phyloP scores from a whole-genome alignment of 2,113 vertebrate genomes.

The Brachyhypopomus occidentalis region DNA sequence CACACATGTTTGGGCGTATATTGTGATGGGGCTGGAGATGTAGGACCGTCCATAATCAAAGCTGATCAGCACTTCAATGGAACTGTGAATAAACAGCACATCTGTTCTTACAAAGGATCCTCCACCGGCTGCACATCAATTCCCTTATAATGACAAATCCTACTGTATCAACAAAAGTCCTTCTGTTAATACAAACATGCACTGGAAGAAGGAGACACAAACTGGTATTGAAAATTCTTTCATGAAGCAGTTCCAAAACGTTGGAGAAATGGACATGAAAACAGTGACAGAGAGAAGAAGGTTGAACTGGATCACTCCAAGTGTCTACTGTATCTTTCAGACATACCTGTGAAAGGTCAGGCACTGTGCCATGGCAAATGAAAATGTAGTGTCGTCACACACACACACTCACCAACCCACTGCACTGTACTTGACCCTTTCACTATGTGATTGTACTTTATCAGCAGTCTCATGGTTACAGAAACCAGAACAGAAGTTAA shows the following conservation, averaged over 20 bases:
- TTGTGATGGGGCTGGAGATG: conserved; percentile 82
- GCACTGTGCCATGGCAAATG: conserved; percentile 17
- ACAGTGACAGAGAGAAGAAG: not conserved
- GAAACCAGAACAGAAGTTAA: conserved; percentile 46
- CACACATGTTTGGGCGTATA: conserved; percentile 89
- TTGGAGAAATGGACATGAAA: not conserved
- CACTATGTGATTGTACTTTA: conserved; percentile 20
- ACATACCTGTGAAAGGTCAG: not conserved
- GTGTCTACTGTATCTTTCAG: conserved; percentile 10
- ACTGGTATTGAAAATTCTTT: not conserved
- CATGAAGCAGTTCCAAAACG: not conserved
- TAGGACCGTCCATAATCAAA: conserved; percentile 86
- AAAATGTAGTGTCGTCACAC: conserved; percentile 20
- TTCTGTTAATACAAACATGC: not conserved
- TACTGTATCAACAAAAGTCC: not conserved
- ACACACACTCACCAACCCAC: conserved; percentile 22
- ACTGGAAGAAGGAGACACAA: not conserved
- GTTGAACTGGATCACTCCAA: not conserved
- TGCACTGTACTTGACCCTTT: not conserved
- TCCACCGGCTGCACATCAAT: not conserved
- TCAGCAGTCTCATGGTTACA: conserved; percentile 41
- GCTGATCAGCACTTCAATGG: conserved; percentile 88
- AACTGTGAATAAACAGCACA: conserved; percentile 72
- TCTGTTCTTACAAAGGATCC: not conserved
- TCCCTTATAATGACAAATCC: not conserved